These are phyloP conservation scores for Pachliopta kotzebuea DNA, from an alignment of 2,888 invertebrate genomes.

Conservation along the genomic window DNA sequence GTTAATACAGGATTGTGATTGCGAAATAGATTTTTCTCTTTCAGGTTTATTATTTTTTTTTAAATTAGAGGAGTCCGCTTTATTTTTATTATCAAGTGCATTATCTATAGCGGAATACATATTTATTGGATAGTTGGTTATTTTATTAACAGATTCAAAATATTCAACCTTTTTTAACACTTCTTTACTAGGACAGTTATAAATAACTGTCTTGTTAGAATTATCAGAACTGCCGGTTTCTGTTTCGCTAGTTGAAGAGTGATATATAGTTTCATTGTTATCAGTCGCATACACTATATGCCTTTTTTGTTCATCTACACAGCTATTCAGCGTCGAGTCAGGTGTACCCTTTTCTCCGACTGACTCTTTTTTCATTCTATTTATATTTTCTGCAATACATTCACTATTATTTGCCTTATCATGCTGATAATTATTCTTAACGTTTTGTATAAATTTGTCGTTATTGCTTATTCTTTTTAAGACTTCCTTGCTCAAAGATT, in stretches of 20 bases:
- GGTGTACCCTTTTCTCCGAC: slow-evolving; percentile 31
- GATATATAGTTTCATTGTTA: slow-evolving; percentile 55
- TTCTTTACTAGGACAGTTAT: slow-evolving; percentile 80
- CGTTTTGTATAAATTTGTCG: slow-evolving; percentile 45
- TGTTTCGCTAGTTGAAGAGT: slow-evolving; percentile 82
- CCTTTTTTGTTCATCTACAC: slow-evolving; percentile 70
- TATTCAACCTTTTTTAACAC: slow-evolving; percentile 89
- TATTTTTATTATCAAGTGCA: slow-evolving; percentile 58
- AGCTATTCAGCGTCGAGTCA: slow-evolving; percentile 58
- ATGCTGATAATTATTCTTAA: slow-evolving; percentile 74
- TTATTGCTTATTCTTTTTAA: slow-evolving; percentile 82
- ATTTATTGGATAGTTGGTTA: slow-evolving; percentile 67
- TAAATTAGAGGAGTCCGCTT: slow-evolving; percentile 38
- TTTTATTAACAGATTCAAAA: slow-evolving; percentile 85
- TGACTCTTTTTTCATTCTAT: slow-evolving; percentile 25
- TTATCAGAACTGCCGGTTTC: slow-evolving; percentile 88
- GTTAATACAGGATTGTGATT: slow-evolving; percentile 86
- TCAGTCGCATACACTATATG: slow-evolving; percentile 49
- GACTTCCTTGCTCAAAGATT: slow-evolving; percentile 87
- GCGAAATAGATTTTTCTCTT: slow-evolving; percentile 48
- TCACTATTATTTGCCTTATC: slow-evolving; percentile 67
- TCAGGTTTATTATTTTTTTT: slow-evolving; percentile 44
- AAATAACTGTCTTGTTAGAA: slow-evolving; percentile 85
- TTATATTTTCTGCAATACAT: slow-evolving; percentile 23
- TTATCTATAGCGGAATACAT: slow-evolving; percentile 78